These are phyloP conservation scores for Hypothenemus hampei DNA, from an alignment of 1,140 invertebrate genomes.

Conservation along the genomic window DNA sequence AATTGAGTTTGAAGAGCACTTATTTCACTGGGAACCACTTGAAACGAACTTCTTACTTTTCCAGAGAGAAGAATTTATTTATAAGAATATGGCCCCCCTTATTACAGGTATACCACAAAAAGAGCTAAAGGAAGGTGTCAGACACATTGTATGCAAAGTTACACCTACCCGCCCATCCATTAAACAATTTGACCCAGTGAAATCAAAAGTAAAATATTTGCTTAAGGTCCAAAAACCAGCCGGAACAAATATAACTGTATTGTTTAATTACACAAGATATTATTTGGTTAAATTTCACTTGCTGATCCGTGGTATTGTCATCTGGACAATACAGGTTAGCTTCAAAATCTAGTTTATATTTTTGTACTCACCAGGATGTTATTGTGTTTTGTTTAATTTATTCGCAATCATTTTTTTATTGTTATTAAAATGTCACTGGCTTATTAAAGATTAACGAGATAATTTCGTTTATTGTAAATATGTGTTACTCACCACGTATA, in stretches of 20 bases:
- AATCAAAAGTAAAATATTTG: constrained; percentile 31
- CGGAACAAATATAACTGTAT: constrained; percentile 30
- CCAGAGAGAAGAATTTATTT: constrained; percentile 14
- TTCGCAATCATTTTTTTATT: background rate
- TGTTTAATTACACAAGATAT: constrained; percentile 29
- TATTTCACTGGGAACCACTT: background rate
- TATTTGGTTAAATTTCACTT: constrained; percentile 30
- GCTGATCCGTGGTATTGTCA: constrained; percentile 4
- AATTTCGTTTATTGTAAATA: too few relatives aligned
- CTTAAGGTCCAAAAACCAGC: constrained; percentile 25
- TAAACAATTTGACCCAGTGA: constrained; percentile 27
- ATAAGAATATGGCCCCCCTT: constrained; percentile 17
- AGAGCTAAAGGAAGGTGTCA: constrained; percentile 26
- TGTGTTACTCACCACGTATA: too few relatives aligned
- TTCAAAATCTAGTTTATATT: constrained; percentile 8
- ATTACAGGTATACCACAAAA: background rate
- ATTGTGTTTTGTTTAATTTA: background rate
- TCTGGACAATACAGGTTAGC: constrained; percentile 7
- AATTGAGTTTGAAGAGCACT: background rate
- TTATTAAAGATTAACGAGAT: too few relatives aligned
- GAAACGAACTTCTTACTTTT: background rate
- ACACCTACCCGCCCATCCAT: constrained; percentile 22
- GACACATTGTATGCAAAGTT: constrained; percentile 27
- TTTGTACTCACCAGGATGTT: background rate
- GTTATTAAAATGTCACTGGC: too few relatives aligned